phyloP scores from a whole-genome alignment of 2,888 invertebrate species.

The Metopia argyrocephala region DNA sequence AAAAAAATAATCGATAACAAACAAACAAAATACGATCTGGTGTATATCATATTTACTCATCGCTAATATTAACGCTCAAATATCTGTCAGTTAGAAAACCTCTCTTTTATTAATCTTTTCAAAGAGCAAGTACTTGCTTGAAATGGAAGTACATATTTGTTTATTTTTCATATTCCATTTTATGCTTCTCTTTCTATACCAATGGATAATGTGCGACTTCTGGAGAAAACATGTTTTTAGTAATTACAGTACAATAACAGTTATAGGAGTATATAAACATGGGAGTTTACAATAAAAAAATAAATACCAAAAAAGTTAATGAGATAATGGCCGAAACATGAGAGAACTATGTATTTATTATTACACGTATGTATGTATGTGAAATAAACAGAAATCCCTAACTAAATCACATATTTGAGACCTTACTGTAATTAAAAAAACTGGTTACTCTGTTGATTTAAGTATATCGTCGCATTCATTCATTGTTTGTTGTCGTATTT shows the following conservation, averaged over 20 bases:
- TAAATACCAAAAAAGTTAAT: too few species aligned
- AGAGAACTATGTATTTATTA: too few species aligned
- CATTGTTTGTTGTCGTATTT: constrained; percentile 13
- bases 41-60: neutral
- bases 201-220: neutral
- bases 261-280: neutral
- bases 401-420: too few species aligned
- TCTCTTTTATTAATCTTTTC: neutral
- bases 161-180: constrained; percentile 12
- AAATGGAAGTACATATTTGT: constrained; percentile 11
- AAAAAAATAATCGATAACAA: neutral
- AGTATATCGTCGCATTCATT: neutral
- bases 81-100: neutral
- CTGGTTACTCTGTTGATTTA: neutral
- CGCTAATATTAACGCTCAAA: too few species aligned
- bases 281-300: too few species aligned
- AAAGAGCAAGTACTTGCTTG: neutral
- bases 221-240: constrained; percentile 9
- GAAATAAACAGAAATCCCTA: too few species aligned
- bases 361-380: too few species aligned
- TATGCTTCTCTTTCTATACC: constrained; percentile 3
- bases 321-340: too few species aligned
- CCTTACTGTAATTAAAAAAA: constrained; percentile 6
- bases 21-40: neutral
- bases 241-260: constrained; percentile 13